Percentiles rank a stretch among this genome's conserved stretches.
Conservation (phyloP, 2,888 invertebrate species). For the Cheilosia variabilis region DNA sequence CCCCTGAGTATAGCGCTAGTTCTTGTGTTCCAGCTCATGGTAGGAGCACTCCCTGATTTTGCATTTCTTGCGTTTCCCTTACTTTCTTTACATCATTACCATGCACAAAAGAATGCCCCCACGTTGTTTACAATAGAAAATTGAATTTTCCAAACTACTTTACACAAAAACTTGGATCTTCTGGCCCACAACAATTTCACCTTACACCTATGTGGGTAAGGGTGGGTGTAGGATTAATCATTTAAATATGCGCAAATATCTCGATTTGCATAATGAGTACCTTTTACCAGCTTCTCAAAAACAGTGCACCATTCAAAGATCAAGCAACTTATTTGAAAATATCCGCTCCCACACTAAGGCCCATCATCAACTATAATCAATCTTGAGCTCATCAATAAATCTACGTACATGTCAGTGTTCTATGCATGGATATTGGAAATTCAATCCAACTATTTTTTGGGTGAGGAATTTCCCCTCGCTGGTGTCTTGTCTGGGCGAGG, state of each 20-base stretch:
- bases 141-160: constrained; percentile 18
- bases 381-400: constrained; percentile 27
- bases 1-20: neutral
- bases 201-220: neutral
- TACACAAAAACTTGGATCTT: neutral
- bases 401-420: too few relatives aligned
- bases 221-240: neutral
- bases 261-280: constrained; percentile 18
- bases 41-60: constrained; percentile 11
- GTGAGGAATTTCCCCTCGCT: neutral
- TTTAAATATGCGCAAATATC: constrained; percentile 3
- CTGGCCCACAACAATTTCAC: neutral
- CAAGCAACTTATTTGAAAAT: neutral
- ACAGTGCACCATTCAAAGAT: constrained; percentile 17
- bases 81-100: neutral
- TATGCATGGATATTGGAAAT: constrained; percentile 10
- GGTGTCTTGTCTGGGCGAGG: neutral
- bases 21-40: neutral
- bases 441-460: constrained; percentile 20
- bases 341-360: neutral
- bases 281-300: neutral
- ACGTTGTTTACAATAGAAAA: neutral
- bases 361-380: constrained; percentile 15
- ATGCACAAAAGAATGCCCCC: constrained; percentile 1
- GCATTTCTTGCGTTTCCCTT: constrained; percentile 10